Conservation (phyloP, 2,888 invertebrate species). For the Pogonocherus hispidulus region DNA sequence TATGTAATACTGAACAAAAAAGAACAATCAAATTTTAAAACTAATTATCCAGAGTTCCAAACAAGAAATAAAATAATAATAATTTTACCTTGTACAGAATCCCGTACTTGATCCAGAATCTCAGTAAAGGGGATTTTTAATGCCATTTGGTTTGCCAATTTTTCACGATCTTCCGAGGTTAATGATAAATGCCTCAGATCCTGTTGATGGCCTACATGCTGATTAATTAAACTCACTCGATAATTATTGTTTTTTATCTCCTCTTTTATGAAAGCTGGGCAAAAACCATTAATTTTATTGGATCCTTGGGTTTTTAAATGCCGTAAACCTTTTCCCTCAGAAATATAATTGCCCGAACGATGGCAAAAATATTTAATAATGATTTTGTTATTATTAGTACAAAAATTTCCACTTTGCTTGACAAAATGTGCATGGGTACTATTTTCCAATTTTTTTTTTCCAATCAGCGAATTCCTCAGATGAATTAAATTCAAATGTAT, state of each 20-base stretch:
- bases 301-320: constrained; percentile 14
- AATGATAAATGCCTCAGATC: constrained; percentile 28
- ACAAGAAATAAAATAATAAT: too few species aligned
- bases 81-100: too few species aligned
- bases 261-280: background rate
- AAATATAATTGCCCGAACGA: background rate
- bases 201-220: background rate
- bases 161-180: constrained; percentile 22
- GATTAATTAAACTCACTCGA: background rate
- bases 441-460: background rate
- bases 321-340: background rate
- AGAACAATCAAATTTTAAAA: too few species aligned
- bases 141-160: constrained; percentile 35
- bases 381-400: too few species aligned
- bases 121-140: constrained; percentile 33
- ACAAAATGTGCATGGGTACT: background rate
- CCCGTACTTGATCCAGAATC: constrained; percentile 40
- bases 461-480: background rate
- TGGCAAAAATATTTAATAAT: constrained; percentile 5
- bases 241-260: background rate
- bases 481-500: background rate
- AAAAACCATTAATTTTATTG: constrained; percentile 14
- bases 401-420: background rate
- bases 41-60: too few species aligned
- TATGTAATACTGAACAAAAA: too few species aligned